A percentile compares a stretch with the other conserved stretches of the same genome.
Conservation (phyloP, 2,888 invertebrate genomes). For the Pammene aurita region DNA sequence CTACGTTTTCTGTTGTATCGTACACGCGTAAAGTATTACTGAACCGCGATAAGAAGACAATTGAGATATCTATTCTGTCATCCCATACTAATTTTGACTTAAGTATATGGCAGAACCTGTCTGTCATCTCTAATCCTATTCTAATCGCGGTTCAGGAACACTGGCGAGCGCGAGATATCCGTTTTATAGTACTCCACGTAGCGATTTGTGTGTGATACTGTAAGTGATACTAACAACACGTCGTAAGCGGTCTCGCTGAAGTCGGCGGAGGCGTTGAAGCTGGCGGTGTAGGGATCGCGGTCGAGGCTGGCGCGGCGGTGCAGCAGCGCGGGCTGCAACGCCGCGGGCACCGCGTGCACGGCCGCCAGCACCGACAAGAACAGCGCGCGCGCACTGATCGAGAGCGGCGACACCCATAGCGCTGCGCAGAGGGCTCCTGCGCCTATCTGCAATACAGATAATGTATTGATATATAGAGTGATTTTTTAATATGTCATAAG, state of each 20-base stretch:
- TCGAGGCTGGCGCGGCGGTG: constrained; percentile 60
- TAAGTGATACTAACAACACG: constrained; percentile 54
- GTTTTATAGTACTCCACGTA: too few species aligned
- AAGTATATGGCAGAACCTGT: too few species aligned
- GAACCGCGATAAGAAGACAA: too few species aligned
- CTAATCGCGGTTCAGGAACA: too few species aligned
- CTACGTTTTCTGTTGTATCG: too few species aligned
- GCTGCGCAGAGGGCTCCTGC: constrained; percentile 69
- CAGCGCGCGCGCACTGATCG: constrained; percentile 59
- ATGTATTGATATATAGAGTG: neutral
- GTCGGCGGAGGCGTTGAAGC: constrained; percentile 42
- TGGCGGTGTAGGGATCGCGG: constrained; percentile 61
- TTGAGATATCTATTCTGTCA: too few species aligned
- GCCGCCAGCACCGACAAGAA: constrained; percentile 59
- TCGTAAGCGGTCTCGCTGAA: constrained; percentile 60
- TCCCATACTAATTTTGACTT: too few species aligned
- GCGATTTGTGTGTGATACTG: too few species aligned
- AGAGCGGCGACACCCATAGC: constrained; percentile 70
- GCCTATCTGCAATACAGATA: constrained; percentile 58
- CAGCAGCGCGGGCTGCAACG: constrained; percentile 60
- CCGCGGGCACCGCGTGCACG: constrained; percentile 63
- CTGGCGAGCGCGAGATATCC: too few species aligned
- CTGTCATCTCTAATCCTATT: too few species aligned
- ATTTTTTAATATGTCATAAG: too few species aligned
- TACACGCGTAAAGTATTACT: too few species aligned